Evolutionary conservation across 2,113 vertebrate species (phyloP).

Genomic region (Todiramphus chloris): DNA sequence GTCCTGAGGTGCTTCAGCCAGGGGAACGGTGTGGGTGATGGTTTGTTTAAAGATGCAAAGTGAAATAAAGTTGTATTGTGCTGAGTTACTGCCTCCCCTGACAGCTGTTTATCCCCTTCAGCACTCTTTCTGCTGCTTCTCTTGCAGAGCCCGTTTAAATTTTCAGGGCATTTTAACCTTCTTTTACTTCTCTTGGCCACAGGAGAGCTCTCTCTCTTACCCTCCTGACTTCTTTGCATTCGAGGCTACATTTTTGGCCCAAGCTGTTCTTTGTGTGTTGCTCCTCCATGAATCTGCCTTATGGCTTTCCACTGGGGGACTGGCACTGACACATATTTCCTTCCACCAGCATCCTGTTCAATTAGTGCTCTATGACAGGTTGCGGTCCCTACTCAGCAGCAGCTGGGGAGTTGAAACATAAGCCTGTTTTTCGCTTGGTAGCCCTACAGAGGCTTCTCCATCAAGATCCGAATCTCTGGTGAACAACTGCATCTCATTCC

Average conservation of each 20-base stretch:
- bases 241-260: conserved; percentile 2
- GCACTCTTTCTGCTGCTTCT: background rate
- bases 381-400: conserved; percentile 32
- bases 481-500: conserved; percentile 71
- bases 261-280: background rate
- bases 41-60: background rate
- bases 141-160: background rate
- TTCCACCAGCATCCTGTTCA: conserved; percentile 64
- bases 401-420: conserved; percentile 60
- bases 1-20: background rate
- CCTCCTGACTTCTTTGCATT: background rate
- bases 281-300: background rate
- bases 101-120: background rate
- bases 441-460: conserved; percentile 64
- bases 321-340: conserved; percentile 37
- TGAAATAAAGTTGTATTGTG: background rate
- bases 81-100: background rate
- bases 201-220: background rate
- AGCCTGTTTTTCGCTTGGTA: conserved; percentile 67
- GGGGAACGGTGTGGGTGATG: background rate
- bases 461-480: conserved; percentile 65
- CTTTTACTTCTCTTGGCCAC: background rate
- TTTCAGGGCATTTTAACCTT: background rate
- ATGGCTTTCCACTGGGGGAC: background rate
- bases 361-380: conserved; percentile 60